Evolutionary conservation across 2,888 invertebrate genomes (phyloP).

Genomic region (Platycheirus albimanus): DNA sequence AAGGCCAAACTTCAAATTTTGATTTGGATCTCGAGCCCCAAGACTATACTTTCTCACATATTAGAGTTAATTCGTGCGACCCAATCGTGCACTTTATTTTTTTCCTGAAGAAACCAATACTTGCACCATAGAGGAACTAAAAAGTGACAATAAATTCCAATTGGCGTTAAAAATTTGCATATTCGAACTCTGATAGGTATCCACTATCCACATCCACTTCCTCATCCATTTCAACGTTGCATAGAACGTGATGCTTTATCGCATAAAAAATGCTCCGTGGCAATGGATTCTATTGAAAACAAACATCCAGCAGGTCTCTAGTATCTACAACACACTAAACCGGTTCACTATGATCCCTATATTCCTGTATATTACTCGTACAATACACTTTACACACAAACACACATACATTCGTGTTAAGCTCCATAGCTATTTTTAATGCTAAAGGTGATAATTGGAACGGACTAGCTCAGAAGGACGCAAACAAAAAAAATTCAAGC

Average conservation of each 20-base stretch:
- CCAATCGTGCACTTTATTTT: too few species aligned
- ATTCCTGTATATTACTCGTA: slow-evolving; percentile 4
- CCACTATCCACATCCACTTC: too few species aligned
- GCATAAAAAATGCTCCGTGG: slow-evolving; percentile 13
- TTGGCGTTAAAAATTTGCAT: slow-evolving; percentile 29
- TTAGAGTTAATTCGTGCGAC: too few species aligned
- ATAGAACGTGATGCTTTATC: too few species aligned
- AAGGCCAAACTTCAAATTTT: too few species aligned
- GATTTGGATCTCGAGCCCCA: too few species aligned
- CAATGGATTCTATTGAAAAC: slow-evolving; percentile 26
- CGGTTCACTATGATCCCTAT: neutral
- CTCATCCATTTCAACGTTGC: neutral
- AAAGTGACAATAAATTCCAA: slow-evolving; percentile 22
- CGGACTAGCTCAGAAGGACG: neutral
- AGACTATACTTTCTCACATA: too few species aligned
- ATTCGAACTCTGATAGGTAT: slow-evolving; percentile 11
- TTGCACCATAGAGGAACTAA: too few species aligned
- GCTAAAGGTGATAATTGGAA: slow-evolving; percentile 37
- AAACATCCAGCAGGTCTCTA: slow-evolving; percentile 19
- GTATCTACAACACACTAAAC: neutral
- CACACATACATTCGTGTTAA: neutral
- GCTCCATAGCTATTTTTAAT: slow-evolving; percentile 23
- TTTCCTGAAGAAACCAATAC: too few species aligned
- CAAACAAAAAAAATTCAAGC: neutral
- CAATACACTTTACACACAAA: neutral